Evolutionary conservation across 2,797 vertebrate genomes (phyloP).

Genomic region (Takifugu ocellatus): DNA sequence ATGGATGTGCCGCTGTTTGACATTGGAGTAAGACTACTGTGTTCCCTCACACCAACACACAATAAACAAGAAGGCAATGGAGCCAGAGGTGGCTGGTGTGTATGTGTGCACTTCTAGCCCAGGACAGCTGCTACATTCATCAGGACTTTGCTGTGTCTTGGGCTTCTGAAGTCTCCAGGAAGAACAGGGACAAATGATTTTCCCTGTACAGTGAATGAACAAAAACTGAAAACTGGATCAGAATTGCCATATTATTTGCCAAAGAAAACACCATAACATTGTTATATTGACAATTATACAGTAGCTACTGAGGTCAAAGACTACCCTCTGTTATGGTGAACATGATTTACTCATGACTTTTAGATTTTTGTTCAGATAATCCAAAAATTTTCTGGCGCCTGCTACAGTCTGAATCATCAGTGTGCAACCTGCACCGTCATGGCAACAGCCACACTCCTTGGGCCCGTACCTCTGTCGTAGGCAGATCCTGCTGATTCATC

Average conservation of each 20-base stretch:
- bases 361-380: too few relatives aligned
- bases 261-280: background rate
- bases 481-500: conserved; percentile 10
- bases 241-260: background rate
- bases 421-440: too few relatives aligned
- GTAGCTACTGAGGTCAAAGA: too few relatives aligned
- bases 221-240: conserved; percentile 21
- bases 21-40: conserved; percentile 59
- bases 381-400: too few relatives aligned
- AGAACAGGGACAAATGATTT: conserved; percentile 21
- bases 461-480: background rate
- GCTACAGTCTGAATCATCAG: too few relatives aligned
- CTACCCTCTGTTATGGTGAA: too few relatives aligned
- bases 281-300: too few relatives aligned
- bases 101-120: conserved; percentile 43
- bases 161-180: conserved; percentile 32
- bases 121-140: conserved; percentile 71
- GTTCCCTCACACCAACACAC: conserved; percentile 46
- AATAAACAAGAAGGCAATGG: conserved; percentile 46
- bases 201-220: conserved; percentile 25
- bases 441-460: too few relatives aligned
- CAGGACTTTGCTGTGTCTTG: conserved; percentile 36
- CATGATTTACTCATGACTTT: too few relatives aligned
- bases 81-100: conserved; percentile 39
- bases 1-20: conserved; percentile 53